These are phyloP conservation scores for Aix galericulata DNA, from an alignment of 2,113 vertebrate genomes.

Conservation along the genomic window DNA sequence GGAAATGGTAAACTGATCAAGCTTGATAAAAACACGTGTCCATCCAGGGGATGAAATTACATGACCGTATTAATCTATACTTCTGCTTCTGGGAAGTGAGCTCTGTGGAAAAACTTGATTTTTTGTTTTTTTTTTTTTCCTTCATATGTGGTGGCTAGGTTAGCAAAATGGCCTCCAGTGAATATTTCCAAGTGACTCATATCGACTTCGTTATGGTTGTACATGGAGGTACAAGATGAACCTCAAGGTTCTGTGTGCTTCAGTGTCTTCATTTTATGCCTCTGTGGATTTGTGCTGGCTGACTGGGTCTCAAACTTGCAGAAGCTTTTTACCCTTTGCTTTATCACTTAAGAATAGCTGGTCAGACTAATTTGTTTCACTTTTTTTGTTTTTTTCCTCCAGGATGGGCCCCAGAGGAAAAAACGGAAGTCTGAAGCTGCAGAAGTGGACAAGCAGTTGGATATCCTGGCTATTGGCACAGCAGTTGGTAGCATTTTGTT, in stretches of 20 bases:
- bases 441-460: slow-evolving; percentile 81
- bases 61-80: neutral
- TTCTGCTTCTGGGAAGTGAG: neutral
- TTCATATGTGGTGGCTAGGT: neutral
- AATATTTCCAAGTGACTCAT: neutral
- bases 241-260: neutral
- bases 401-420: slow-evolving; percentile 97
- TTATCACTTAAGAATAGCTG: neutral
- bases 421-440: slow-evolving; percentile 92
- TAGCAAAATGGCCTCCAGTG: neutral
- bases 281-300: neutral
- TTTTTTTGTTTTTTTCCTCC: neutral
- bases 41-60: neutral
- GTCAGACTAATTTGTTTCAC: neutral
- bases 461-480: slow-evolving; percentile 95
- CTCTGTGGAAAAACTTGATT: neutral
- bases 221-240: neutral
- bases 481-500: slow-evolving; percentile 93
- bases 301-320: neutral
- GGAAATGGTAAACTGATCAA: neutral
- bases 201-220: neutral
- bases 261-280: neutral
- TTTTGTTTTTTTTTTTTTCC: neutral
- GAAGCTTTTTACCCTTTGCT: neutral
- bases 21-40: fast-evolving